Evolutionary conservation across 1,140 invertebrate species (phyloP), one percentile per base, ranked within the genome.

Genomic region (Choristoneura fumiferana): DNA sequence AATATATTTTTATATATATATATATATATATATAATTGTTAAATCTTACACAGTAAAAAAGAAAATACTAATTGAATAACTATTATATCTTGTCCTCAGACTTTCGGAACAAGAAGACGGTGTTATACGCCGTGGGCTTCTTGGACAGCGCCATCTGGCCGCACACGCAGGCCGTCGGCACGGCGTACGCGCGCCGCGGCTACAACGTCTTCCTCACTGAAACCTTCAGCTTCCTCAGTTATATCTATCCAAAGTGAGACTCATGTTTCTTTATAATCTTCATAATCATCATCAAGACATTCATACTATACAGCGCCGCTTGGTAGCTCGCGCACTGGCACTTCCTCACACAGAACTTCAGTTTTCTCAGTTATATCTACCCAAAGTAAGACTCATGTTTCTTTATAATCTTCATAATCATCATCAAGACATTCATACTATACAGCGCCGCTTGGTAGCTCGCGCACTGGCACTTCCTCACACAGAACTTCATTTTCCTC

Each of bases 211-310:
- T 88, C 9, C 55, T 84, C 0, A 72, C 71, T 0, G 83, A 88
- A 12, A 88, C 81, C 0, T 65, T 84, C 3, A 39, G 53, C 0
- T 86, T 88, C 43, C 69, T 86, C 4, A 78, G 72, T 1, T 72
- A 86, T 18, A 82, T 88, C 6, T 88, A 88, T 57, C 85, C 85
- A 0, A 86, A 85, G 85, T 88, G 62, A 84, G 10, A 10, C 43
- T 49, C 18, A 18, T 12, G 14, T 9, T 14, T 35, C 33, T 39
- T 38, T 9, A 29, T 3, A 3, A 53, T 4, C n/a, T n/a, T n/a
- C n/a, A n/a, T n/a, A n/a, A n/a, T n/a, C n/a, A n/a, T n/a, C n/a
- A n/a, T n/a, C n/a, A n/a, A n/a, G n/a, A n/a, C n/a, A n/a, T n/a
- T n/a, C n/a, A n/a, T n/a, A n/a, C n/a, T n/a, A n/a, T n/a, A 88